Base-by-base conservation (phyloP, 2,113 vertebrate genomes). In the Eupsittula cactorum region DNA sequence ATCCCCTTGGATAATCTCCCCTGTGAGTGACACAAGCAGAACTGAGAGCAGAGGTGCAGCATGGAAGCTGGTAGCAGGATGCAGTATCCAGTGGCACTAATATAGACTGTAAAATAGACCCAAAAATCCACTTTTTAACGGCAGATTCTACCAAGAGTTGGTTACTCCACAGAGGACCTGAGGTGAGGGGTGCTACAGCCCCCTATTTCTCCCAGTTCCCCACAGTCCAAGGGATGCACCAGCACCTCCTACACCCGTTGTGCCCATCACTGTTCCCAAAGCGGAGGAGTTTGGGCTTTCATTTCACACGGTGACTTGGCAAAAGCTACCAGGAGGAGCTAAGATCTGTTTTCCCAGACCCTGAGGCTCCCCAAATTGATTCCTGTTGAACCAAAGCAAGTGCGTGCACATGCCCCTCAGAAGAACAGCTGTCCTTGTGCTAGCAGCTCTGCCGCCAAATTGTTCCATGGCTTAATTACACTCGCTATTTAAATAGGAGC, bases 351-450 rank as follows among this genome's bases (percentile, higher is more conserved):
- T 70, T 13, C 19, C 21, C 55, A 25, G 31, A 16, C 14, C 13
- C 60, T 75, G 44, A 12, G 49, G 50, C 13, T 85, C 23, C 47
- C 37, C 62, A 68, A 0, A 20, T 77, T 20, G 41, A 59, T 84
- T 59, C 33, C 49, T 42, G 31, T 25, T 35, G 46, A 37, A 9
- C 33, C 41, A 44, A 74, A 86, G 33, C 35, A 8, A 9, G 35
- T 2, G 2, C 2, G 5, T 1, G 1, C 4, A 1, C 1, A 2
- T 11, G 7, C 35, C 60, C 77, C 42, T 35, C 4, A 16, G 73
- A 44, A 67, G 44, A 80, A 4, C 50, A 63, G 75, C 86, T 53
- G 52, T 16, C 67, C 60, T 46, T 9, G 0, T 2, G 18, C 52
- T 6, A 8, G 65, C 77, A 64, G 77, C 80, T 71, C 53, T 29